A percentile compares a stretch with the other conserved stretches of the same genome.
Evolutionary conservation across 2,113 vertebrate species (phyloP).

Genomic region (Daphoenositta chrysoptera): DNA sequence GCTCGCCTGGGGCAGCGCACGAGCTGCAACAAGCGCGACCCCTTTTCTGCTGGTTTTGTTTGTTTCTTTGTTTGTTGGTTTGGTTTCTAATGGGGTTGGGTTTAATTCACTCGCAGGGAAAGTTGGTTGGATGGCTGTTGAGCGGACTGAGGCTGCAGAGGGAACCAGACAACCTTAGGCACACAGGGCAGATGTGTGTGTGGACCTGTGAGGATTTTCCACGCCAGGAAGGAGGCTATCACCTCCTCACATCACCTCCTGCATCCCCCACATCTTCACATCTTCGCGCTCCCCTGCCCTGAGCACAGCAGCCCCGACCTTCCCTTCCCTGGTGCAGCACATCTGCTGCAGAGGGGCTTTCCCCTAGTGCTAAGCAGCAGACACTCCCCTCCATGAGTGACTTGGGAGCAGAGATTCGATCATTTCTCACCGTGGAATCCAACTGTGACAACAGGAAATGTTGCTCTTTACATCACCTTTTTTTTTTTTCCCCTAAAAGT

Average conservation of each 20-base stretch:
- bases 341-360: not conserved
- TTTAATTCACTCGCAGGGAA: not conserved
- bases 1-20: not conserved
- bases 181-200: not conserved
- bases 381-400: not conserved
- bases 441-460: not conserved
- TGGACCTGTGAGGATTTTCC: not conserved
- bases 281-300: not conserved
- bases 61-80: not conserved
- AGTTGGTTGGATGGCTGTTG: not conserved
- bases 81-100: fast-evolving
- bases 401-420: not conserved
- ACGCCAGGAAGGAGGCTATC: not conserved
- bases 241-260: not conserved
- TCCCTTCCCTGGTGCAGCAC: not conserved
- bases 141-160: not conserved
- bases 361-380: not conserved
- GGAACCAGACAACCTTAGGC: not conserved
- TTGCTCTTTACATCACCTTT: not conserved
- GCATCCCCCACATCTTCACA: not conserved
- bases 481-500: not conserved
- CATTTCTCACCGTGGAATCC: not conserved
- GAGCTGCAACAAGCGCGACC: not conserved
- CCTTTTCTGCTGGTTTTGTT: not conserved
- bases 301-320: not conserved